Evolutionary conservation across 2,888 invertebrate genomes (phyloP).

Genomic region (Rapana venosa): DNA sequence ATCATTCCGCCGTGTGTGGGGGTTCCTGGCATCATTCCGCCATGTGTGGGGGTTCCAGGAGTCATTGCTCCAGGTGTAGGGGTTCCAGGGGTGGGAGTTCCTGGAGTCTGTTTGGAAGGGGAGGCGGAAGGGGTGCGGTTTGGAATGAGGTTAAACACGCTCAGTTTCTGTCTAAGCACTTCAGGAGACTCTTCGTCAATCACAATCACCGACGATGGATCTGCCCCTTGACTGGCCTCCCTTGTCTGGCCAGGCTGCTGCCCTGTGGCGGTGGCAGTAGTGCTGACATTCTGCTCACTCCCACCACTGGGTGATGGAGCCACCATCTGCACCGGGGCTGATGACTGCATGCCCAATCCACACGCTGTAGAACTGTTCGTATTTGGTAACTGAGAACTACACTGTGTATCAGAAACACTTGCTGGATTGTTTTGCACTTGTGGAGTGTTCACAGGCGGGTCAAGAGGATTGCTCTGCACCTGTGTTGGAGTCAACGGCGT

Average conservation of each 20-base stretch:
- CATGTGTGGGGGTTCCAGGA: neutral
- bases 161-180: neutral
- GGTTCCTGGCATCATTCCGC: too few relatives aligned
- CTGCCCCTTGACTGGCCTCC: neutral
- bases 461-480: neutral
- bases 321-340: neutral
- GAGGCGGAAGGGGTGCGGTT: neutral
- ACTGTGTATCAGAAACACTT: neutral
- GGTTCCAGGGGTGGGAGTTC: too few relatives aligned
- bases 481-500: neutral
- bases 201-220: neutral
- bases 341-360: neutral
- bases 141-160: slow-evolving; percentile 27
- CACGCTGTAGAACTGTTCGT: neutral
- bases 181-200: neutral
- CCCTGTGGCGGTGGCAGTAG: neutral
- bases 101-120: neutral
- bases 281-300: neutral
- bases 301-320: neutral
- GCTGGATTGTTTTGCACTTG: neutral
- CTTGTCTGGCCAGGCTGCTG: neutral
- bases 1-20: neutral
- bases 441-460: neutral
- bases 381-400: neutral
- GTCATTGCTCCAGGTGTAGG: neutral